phyloP scores from a whole-genome alignment of 2,113 vertebrate genomes.

The Misgurnus mizolepis region DNA sequence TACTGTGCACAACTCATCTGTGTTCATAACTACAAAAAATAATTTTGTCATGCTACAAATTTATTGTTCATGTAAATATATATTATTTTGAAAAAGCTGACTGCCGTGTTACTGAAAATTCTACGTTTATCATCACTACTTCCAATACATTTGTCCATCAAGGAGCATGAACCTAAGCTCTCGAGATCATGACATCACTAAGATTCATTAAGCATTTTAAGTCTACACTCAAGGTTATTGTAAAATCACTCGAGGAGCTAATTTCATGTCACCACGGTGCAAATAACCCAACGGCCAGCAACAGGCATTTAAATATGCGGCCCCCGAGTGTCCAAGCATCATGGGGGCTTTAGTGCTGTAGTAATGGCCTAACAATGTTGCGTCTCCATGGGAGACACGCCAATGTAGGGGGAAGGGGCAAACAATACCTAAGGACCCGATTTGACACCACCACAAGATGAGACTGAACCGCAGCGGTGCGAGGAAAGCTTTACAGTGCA shows the following conservation, averaged over 20 bases:
- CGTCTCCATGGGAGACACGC: conserved; percentile 12
- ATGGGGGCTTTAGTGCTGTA: conserved; percentile 26
- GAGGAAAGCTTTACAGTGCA: background rate
- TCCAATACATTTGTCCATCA: background rate
- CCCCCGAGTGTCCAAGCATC: background rate
- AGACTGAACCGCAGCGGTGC: background rate
- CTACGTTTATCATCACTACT: background rate
- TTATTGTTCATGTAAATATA: too few relatives aligned
- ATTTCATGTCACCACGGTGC: conserved; percentile 14
- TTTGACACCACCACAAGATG: background rate
- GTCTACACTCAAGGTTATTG: conserved; percentile 7
- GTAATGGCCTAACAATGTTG: conserved; percentile 37
- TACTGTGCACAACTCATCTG: too few relatives aligned
- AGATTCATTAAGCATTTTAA: conserved; percentile 9
- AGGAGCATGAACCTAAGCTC: background rate
- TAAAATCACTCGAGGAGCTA: conserved; percentile 8
- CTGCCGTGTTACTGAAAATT: too few relatives aligned
- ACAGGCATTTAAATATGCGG: conserved; percentile 5
- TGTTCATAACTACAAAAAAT: too few relatives aligned
- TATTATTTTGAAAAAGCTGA: too few relatives aligned
- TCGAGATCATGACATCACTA: background rate
- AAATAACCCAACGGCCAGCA: conserved; percentile 10
- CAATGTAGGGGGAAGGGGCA: background rate
- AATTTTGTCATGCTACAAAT: background rate
- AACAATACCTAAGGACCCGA: background rate